A percentile compares a stretch with the other conserved stretches of the same genome.
phyloP scores from a whole-genome alignment of 2,113 vertebrate genomes.

The Gallinago undulata region DNA sequence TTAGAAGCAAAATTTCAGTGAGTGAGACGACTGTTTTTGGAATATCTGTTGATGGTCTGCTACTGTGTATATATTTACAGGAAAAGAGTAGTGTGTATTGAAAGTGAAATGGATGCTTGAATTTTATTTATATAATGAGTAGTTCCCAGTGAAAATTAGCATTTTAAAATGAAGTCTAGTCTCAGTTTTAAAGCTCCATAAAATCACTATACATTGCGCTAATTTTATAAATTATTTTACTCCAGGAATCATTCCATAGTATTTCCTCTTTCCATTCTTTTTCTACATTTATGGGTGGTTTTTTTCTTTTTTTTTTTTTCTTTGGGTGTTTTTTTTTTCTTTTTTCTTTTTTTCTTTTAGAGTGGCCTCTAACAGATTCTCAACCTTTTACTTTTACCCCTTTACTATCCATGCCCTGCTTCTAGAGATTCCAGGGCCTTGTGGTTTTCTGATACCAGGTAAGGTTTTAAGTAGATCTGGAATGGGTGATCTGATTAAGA shows the following conservation, averaged over 20 bases:
- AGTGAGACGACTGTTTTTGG: not conserved
- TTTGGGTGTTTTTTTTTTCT: not conserved
- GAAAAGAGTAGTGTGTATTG: not conserved
- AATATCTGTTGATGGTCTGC: not conserved
- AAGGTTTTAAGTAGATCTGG: constrained; percentile 75
- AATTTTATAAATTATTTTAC: not conserved
- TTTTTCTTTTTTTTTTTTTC: not conserved
- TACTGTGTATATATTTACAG: not conserved
- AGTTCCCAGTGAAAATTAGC: not conserved
- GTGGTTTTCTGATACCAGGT: constrained; percentile 93
- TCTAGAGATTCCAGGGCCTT: constrained; percentile 90
- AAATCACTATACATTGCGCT: not conserved
- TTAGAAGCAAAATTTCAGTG: not conserved
- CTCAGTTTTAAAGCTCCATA: not conserved
- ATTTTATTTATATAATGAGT: not conserved
- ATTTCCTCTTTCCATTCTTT: not conserved
- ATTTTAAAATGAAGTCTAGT: not conserved
- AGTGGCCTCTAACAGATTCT: constrained; percentile 61
- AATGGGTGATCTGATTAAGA: constrained; percentile 25
- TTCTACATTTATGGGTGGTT: not conserved
- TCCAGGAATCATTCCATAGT: not conserved
- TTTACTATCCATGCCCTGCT: constrained; percentile 75
- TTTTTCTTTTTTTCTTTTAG: not conserved
- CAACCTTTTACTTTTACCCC: constrained; percentile 73
- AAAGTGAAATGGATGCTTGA: not conserved